Evolutionary conservation across 2,888 invertebrate genomes (phyloP).

Genomic region (Hybos culiciformis): DNA sequence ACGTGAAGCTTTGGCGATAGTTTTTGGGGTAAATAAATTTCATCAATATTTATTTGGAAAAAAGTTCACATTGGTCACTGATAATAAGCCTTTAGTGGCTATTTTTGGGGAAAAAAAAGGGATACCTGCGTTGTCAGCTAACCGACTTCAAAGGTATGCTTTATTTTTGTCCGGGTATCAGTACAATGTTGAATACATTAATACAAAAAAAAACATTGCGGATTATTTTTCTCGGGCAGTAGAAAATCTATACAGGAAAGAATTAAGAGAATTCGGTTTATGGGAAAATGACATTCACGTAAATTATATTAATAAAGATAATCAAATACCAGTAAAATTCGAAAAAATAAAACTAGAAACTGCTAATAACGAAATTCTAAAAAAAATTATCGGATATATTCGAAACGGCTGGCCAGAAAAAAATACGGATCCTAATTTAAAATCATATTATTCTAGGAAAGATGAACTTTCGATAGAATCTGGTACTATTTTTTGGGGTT

Average conservation of each 20-base stretch:
- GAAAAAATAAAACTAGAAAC: constrained; percentile 2
- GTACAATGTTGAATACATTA: constrained; percentile 14
- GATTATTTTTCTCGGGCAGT: constrained; percentile 13
- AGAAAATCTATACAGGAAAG: neutral
- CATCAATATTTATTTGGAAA: constrained; percentile 27
- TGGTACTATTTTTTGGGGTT: constrained; percentile 6
- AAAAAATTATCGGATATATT: neutral
- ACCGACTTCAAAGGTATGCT: constrained; percentile 14
- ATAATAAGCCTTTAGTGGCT: constrained; percentile 6
- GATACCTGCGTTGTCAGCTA: constrained; percentile 21
- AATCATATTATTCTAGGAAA: constrained; percentile 1
- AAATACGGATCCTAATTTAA: neutral
- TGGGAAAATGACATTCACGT: constrained; percentile 4
- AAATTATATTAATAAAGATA: constrained; percentile 4
- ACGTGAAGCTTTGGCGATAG: constrained; percentile 6
- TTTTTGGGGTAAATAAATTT: constrained; percentile 19
- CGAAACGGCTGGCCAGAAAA: constrained; percentile 2
- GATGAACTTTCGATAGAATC: constrained; percentile 7
- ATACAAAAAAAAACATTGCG: constrained; percentile 12
- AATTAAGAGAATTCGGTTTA: neutral
- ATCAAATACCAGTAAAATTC: neutral
- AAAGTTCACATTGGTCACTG: constrained; percentile 21
- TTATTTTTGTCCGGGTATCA: constrained; percentile 12
- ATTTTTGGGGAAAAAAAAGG: constrained; percentile 12
- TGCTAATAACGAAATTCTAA: neutral